Base-by-base conservation (phyloP, 2,113 vertebrate species). In the Platichthys flesus region DNA sequence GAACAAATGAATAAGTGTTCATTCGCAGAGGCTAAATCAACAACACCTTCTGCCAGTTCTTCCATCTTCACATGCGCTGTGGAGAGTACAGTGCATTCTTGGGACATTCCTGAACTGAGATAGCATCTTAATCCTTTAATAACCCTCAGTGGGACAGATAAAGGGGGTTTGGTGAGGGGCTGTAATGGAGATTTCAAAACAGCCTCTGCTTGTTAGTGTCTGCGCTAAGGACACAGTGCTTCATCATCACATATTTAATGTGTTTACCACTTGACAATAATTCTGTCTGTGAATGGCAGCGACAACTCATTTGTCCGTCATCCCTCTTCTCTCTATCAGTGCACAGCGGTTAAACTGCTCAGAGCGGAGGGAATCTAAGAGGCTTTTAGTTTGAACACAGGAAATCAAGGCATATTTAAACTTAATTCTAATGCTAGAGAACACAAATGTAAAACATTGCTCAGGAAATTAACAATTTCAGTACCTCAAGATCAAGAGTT, bases 71-170 rank as follows among this genome's bases (percentile, higher is more conserved):
- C 51, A 13, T 18, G n/a, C 28, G 15, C 21, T 4, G 28, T 28
- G 60, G 56, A 56, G 23, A 61, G 42, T 18, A 55, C 37, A 55
- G 55, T 28, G 42, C 67, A 68, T 84, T 85, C 69, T 35, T 79
- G 68, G 6, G 20, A 70, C 67, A 87, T 91, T 90, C 84, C 76
- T 74, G 65, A 62, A 37, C 73, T 63, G 37, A 83, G 85, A 90
- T 85, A 87, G 66, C 70, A 86, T 91, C 85, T 82, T 87, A 81
- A 88, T 87, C 83, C 77, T 78, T 76, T 85, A 71, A 80, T 78
- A 71, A 62, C 67, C 74, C 72, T 78, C 52, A 62, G 61, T 81
- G 40, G 76, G 18, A 64, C 15, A 81, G 74, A 83, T 80, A 76
- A 66, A 76, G 54, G 63, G 8, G 45, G n/a, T 65, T 68, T 65